These are phyloP conservation scores for Unio pictorum DNA, from an alignment of 2,888 invertebrate genomes.

Conservation along the genomic window DNA sequence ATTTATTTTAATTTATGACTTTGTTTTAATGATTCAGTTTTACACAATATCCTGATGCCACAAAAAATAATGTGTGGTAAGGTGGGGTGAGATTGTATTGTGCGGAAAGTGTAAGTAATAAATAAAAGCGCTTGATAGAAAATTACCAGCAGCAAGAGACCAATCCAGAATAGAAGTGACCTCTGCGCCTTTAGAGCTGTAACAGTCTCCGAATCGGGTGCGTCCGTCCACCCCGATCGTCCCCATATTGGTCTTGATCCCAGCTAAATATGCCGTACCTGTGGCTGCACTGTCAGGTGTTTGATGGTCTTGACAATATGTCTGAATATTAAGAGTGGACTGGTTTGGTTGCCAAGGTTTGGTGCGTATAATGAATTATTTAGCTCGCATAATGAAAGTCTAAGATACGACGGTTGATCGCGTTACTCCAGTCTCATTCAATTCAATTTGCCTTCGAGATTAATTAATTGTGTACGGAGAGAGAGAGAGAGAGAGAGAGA, in stretches of 20 bases:
- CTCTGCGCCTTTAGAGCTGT: constrained; percentile 27
- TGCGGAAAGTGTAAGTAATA: no score
- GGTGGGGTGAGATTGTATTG: no score
- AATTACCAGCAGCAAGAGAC: constrained; percentile 42
- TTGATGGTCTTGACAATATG: constrained; percentile 88
- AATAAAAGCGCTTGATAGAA: background rate
- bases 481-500: no score
- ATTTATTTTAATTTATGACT: no score
- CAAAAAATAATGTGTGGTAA: no score
- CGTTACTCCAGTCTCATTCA: no score
- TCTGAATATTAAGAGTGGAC: constrained; percentile 74
- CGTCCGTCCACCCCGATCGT: constrained; percentile 83
- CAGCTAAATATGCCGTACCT: constrained; percentile 88
- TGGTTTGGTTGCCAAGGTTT: background rate
- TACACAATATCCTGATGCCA: no score
- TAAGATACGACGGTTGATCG: background rate
- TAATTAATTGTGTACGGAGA: no score
- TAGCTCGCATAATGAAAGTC: no score
- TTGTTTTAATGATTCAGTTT: no score
- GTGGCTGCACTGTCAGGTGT: constrained; percentile 92
- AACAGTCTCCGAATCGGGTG: constrained; percentile 68
- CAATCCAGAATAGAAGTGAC: constrained; percentile 47
- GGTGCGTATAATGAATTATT: no score
- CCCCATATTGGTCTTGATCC: constrained; percentile 86
- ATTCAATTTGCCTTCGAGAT: no score